Percentiles rank a stretch among this genome's conserved stretches.
Evolutionary conservation across 2,113 vertebrate genomes (phyloP).

Genomic region (Eurystomus gularis): DNA sequence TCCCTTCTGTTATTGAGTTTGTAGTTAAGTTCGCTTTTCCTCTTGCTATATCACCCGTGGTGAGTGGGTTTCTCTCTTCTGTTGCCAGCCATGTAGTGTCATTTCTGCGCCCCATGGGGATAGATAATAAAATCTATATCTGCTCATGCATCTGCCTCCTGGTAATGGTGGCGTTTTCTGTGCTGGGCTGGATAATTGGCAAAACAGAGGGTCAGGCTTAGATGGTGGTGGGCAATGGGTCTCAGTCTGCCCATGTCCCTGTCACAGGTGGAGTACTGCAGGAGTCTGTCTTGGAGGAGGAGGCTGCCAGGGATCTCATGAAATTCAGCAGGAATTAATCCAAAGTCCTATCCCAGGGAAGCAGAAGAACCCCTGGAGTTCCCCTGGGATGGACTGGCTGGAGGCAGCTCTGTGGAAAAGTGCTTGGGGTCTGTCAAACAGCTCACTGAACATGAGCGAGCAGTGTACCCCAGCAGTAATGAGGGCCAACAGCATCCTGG

Average conservation of each 20-base stretch:
- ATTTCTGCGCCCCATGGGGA: too few relatives aligned
- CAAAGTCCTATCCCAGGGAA: not conserved
- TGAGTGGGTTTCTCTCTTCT: too few relatives aligned
- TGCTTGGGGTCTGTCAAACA: rapidly evolving
- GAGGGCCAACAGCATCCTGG: not conserved
- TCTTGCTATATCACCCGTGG: too few relatives aligned
- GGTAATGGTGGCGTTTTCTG: too few relatives aligned
- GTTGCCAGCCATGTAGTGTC: too few relatives aligned
- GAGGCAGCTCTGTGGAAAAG: not conserved
- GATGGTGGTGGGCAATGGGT: not conserved
- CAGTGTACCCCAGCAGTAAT: not conserved
- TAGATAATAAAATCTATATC: too few relatives aligned
- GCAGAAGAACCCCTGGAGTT: not conserved
- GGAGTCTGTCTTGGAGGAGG: not conserved
- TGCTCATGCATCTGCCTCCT: too few relatives aligned
- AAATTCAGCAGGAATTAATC: not conserved
- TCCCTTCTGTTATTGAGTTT: too few relatives aligned
- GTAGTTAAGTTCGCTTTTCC: too few relatives aligned
- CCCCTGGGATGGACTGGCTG: not conserved
- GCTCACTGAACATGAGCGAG: rapidly evolving
- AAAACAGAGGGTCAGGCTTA: not conserved
- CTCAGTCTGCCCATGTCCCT: rapidly evolving
- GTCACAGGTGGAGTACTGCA: not conserved
- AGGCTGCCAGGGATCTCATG: not conserved
- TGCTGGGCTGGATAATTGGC: too few relatives aligned